A percentile compares a stretch with the other conserved stretches of the same genome.
These are phyloP conservation scores for Oceanites oceanicus DNA, from an alignment of 2,113 vertebrate genomes.

Conservation along the genomic window DNA sequence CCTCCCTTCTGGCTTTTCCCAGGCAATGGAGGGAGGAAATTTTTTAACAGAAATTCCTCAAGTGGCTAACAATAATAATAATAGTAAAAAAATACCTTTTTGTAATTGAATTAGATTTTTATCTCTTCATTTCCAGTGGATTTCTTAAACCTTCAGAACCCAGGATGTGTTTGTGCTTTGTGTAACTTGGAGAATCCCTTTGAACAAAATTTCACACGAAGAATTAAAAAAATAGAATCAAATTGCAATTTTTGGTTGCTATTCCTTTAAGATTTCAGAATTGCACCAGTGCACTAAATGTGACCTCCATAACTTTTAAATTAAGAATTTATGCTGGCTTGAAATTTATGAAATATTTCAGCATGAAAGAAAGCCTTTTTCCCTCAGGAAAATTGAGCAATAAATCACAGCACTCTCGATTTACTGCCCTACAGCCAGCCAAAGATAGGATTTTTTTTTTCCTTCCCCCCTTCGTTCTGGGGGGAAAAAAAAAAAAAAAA, in stretches of 20 bases:
- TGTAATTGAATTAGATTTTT: constrained; percentile 71
- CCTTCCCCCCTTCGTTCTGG: constrained; percentile 73
- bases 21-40: constrained; percentile 67
- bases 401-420: constrained; percentile 94
- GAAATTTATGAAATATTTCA: constrained; percentile 95
- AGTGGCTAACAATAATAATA: constrained; percentile 67
- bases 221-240: constrained; percentile 61
- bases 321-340: constrained; percentile 87
- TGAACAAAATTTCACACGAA: constrained; percentile 65
- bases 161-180: not conserved
- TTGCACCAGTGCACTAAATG: constrained; percentile 78
- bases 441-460: constrained; percentile 86
- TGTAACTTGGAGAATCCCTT: constrained; percentile 35
- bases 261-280: constrained; percentile 82
- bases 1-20: constrained; percentile 73
- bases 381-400: constrained; percentile 92
- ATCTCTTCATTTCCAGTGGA: constrained; percentile 59
- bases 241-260: constrained; percentile 57
- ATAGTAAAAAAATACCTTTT: not conserved
- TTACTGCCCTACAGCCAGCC: constrained; percentile 88
- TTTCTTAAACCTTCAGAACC: constrained; percentile 36
- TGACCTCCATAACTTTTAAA: constrained; percentile 87
- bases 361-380: constrained; percentile 85
- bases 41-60: constrained; percentile 78
- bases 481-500: constrained; percentile 81